Evolutionary conservation across 2,797 vertebrate genomes (phyloP), one percentile per base, ranked within the genome.

Genomic region (Gallinago solitaria): DNA sequence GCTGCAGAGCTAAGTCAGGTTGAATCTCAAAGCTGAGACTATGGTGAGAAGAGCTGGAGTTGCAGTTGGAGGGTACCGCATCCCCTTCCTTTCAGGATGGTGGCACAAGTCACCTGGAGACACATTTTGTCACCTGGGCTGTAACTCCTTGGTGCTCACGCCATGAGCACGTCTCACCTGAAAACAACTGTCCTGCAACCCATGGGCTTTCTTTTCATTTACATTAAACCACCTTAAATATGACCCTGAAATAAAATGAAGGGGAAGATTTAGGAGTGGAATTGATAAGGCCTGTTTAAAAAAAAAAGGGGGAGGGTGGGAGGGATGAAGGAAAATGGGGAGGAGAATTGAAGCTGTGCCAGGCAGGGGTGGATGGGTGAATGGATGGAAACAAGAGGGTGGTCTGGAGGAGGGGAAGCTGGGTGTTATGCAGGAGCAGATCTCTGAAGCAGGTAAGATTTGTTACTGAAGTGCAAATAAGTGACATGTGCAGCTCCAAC

Each of bases 51-150:
- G 25, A 30, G 43, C 70, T 83, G 67, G 69, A 41, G 51, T 48
- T 50, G 45, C 33, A 39, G 53, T 19, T 19, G 37, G 37, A 78
- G 43, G 68, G 41, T 43, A 57, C 57, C 6, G 2, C 47, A 35
- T 63, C 47, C 41, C 8, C 8, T 91, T 67, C 60, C 68, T 70
- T 54, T 65, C 53, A 79, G 93, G 73, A 87, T 76, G 59, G 33
- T 5, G 0, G 4, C 59, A 37, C 4, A 33, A 32, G 15, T 80
- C 73, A 69, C 0, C 0, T 48, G 33, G 13, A 12, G 57, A 51
- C 2, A 2, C 5, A 11, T 41, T 19, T 33, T 75, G 3, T 51
- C 83, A 79, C 63, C 73, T 69, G 60, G 83, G 61, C 61, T 76
- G 81, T 69, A 83, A 18, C 20, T 47, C 9, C 9, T 33, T 45